These are phyloP conservation scores for Tor tambroides DNA, from an alignment of 2,113 vertebrate genomes.

Conservation along the genomic window DNA sequence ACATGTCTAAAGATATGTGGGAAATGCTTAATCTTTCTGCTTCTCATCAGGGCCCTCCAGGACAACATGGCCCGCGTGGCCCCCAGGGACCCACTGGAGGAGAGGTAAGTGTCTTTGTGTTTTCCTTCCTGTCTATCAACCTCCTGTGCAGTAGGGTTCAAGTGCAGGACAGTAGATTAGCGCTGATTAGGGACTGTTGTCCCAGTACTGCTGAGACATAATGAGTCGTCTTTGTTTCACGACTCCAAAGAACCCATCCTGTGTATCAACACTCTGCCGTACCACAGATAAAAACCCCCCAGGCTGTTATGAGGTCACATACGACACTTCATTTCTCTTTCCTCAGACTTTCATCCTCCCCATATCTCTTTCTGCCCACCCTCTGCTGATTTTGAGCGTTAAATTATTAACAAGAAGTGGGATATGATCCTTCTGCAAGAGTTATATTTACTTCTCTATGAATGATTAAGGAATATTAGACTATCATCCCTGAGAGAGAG, in stretches of 20 bases:
- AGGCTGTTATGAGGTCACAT: not conserved
- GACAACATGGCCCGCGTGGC: slow-evolving; percentile 84
- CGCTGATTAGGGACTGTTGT: slow-evolving; percentile 10
- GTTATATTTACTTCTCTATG: slow-evolving; percentile 77
- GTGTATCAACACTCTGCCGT: not conserved
- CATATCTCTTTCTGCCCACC: slow-evolving; percentile 41
- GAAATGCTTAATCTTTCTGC: slow-evolving; percentile 35
- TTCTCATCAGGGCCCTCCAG: slow-evolving; percentile 83
- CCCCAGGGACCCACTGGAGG: slow-evolving; percentile 81
- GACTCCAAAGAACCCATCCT: not conserved
- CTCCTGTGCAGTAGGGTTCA: slow-evolving; percentile 17
- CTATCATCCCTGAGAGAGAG: slow-evolving; percentile 74
- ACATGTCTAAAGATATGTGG: slow-evolving; percentile 16
- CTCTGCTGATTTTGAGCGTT: slow-evolving; percentile 64
- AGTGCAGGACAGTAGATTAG: slow-evolving; percentile 27
- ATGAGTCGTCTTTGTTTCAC: not conserved
- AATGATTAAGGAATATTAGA: slow-evolving; percentile 77
- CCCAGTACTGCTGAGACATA: slow-evolving; percentile 37
- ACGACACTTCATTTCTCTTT: not conserved
- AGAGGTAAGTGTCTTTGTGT: slow-evolving; percentile 75
- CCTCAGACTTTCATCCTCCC: slow-evolving; percentile 36
- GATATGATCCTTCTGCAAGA: slow-evolving; percentile 68
- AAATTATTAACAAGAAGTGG: slow-evolving; percentile 75
- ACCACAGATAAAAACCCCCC: not conserved
- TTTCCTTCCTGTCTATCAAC: slow-evolving; percentile 11